Evolutionary conservation across 2,888 invertebrate species (phyloP).

Genomic region (Platycnemis pennipes): DNA sequence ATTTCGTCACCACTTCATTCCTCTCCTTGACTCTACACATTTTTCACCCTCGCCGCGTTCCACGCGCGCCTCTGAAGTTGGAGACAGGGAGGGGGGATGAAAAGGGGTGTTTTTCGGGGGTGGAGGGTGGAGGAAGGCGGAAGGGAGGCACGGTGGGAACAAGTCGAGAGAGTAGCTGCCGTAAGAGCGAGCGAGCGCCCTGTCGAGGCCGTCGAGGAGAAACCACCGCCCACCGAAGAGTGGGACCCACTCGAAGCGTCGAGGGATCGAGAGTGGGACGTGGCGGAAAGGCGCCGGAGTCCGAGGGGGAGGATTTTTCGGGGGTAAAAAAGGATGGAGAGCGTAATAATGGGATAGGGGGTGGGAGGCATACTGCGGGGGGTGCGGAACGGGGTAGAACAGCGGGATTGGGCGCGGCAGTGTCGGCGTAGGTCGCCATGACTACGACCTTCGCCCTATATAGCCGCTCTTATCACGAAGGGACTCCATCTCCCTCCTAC

Average conservation of each 20-base stretch:
- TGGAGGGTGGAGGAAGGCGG: constrained; percentile 47
- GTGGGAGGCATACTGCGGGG: not conserved
- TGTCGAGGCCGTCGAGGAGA: too few species aligned
- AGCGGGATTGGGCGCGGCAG: not conserved
- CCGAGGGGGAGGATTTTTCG: not conserved
- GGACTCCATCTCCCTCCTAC: not conserved
- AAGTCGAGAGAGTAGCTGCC: not conserved
- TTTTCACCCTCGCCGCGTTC: not conserved
- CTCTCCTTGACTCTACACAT: not conserved
- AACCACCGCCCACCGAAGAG: not conserved
- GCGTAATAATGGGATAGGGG: not conserved
- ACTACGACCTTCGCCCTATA: constrained; percentile 52
- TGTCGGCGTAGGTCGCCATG: constrained; percentile 48
- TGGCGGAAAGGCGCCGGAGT: constrained; percentile 47
- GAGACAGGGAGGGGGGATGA: constrained; percentile 76
- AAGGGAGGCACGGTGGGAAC: not conserved
- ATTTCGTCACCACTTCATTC: not conserved
- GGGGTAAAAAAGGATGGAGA: not conserved
- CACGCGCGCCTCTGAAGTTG: constrained; percentile 7
- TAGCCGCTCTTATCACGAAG: constrained; percentile 54
- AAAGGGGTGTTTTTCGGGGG: constrained; percentile 65
- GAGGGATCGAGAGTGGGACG: constrained; percentile 69
- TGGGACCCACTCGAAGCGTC: not conserved
- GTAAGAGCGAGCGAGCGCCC: not conserved
- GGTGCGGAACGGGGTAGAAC: not conserved